These are phyloP conservation scores for Trissolcus brochymenae DNA, from an alignment of 2,888 invertebrate genomes.

Conservation along the genomic window DNA sequence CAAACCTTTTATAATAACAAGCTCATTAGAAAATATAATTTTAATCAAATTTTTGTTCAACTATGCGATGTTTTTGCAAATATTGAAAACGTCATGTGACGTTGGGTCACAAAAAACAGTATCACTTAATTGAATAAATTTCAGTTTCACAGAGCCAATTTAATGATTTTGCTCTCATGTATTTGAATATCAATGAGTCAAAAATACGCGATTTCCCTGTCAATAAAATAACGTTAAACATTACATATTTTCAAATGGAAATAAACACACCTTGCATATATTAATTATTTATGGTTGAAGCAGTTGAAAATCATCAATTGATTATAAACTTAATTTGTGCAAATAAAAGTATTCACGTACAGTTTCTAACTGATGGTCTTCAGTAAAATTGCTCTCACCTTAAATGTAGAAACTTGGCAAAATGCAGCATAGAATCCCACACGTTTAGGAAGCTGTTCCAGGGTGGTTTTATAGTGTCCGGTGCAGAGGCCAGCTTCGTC, in stretches of 20 bases:
- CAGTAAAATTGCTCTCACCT: not conserved
- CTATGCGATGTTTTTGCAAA: too few species aligned
- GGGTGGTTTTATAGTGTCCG: constrained; percentile 73
- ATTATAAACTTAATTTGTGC: too few species aligned
- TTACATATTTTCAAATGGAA: too few species aligned
- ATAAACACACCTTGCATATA: too few species aligned
- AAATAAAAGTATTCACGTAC: too few species aligned
- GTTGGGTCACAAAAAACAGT: too few species aligned
- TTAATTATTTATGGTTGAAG: too few species aligned
- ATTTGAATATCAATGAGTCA: constrained; percentile 13
- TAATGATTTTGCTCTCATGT: constrained; percentile 40
- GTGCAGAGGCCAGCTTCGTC: constrained; percentile 71
- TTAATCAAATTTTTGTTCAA: too few species aligned
- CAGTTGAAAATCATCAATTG: too few species aligned
- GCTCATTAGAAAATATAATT: too few species aligned
- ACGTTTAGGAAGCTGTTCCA: constrained; percentile 69
- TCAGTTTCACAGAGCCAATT: constrained; percentile 39
- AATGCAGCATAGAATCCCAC: constrained; percentile 62
- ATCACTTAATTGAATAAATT: constrained; percentile 34
- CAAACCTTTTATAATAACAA: not conserved
- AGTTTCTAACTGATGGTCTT: too few species aligned
- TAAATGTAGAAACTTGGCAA: constrained; percentile 58
- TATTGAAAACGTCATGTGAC: too few species aligned
- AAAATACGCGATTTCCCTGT: constrained; percentile 26
- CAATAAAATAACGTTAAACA: constrained; percentile 57